phyloP scores from a whole-genome alignment of 2,888 invertebrate genomes.

The Meganola albula region DNA sequence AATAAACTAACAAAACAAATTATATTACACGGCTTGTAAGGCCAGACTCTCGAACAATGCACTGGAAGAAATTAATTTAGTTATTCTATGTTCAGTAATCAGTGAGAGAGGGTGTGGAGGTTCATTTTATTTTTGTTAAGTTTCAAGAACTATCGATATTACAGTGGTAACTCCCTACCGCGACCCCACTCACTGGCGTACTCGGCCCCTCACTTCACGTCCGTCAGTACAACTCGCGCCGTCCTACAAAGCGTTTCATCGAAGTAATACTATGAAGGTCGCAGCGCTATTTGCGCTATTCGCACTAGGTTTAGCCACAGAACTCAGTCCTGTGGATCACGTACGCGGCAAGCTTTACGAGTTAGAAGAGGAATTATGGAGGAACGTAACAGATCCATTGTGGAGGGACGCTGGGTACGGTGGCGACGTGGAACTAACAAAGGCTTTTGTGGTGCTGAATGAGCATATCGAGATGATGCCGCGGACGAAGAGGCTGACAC shows the following conservation, averaged over 20 bases:
- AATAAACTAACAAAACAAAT: constrained; percentile 20
- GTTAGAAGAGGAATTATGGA: constrained; percentile 75
- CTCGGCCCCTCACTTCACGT: constrained; percentile 48
- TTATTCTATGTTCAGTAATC: too few relatives aligned
- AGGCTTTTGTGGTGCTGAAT: constrained; percentile 76
- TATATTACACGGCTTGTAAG: constrained; percentile 11
- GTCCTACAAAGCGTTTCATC: constrained; percentile 41
- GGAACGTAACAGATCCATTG: constrained; percentile 57
- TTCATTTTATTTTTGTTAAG: neutral
- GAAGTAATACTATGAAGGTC: constrained; percentile 45
- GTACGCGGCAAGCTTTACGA: constrained; percentile 77
- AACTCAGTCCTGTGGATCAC: constrained; percentile 74
- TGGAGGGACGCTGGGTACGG: constrained; percentile 54
- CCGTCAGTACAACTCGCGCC: constrained; percentile 50
- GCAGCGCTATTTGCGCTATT: constrained; percentile 53
- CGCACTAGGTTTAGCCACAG: constrained; percentile 41
- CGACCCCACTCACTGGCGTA: constrained; percentile 44
- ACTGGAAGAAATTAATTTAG: too few relatives aligned
- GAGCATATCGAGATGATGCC: constrained; percentile 63
- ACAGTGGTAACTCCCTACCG: constrained; percentile 39
- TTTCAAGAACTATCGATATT: constrained; percentile 14
- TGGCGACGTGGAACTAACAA: constrained; percentile 77
- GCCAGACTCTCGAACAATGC: constrained; percentile 11
- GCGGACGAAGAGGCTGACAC: constrained; percentile 38
- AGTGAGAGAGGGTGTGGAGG: too few relatives aligned